These are phyloP conservation scores for Rallus crepitans DNA, from an alignment of 2,797 vertebrate species.

Conservation along the genomic window DNA sequence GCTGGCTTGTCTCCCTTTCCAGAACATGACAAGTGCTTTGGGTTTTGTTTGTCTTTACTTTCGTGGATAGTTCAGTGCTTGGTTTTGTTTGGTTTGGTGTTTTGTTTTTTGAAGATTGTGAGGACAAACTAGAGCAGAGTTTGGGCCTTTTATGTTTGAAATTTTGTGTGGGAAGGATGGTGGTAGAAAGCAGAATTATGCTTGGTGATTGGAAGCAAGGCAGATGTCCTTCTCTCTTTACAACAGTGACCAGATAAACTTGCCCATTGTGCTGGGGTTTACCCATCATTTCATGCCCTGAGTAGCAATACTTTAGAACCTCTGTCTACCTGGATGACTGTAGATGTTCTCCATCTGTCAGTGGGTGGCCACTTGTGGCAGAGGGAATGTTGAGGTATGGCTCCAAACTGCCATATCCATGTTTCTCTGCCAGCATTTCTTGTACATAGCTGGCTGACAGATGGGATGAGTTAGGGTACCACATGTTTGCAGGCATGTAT, in stretches of 20 bases:
- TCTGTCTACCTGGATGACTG: background rate
- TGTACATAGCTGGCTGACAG: background rate
- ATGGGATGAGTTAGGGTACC: background rate
- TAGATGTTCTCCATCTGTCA: background rate
- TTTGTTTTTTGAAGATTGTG: background rate
- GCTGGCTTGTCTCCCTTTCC: background rate
- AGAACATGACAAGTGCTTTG: background rate
- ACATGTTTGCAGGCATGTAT: background rate
- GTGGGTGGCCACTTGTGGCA: background rate
- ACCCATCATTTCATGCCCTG: background rate
- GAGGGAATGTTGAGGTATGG: background rate
- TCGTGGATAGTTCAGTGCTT: background rate
- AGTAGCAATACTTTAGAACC: background rate
- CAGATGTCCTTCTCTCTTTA: background rate
- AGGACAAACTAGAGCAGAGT: background rate
- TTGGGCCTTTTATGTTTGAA: background rate
- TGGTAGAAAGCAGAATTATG: background rate
- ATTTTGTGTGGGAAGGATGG: background rate
- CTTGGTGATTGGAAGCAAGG: accelerated
- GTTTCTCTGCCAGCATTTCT: background rate
- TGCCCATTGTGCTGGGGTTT: background rate
- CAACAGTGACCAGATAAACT: background rate
- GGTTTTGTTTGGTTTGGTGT: background rate
- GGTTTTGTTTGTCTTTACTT: background rate
- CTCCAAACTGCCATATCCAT: background rate